Evolutionary conservation across 2,113 vertebrate genomes (phyloP), one percentile per base, ranked within the genome.

Genomic region (Emydura subglobosa): DNA sequence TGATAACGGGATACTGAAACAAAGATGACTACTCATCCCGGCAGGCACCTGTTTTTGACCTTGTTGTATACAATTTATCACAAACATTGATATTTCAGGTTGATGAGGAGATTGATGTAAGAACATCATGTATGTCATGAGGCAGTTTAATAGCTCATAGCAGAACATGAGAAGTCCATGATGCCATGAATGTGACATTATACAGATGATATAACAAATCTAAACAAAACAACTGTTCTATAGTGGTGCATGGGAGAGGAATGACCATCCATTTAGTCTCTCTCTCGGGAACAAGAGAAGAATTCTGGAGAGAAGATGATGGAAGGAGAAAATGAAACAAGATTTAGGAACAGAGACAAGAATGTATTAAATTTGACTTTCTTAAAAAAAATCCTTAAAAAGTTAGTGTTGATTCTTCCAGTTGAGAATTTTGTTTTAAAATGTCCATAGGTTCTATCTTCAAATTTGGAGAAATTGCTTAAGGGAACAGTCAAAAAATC

Each of bases 11-110:
- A 84, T 88, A 95, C 96, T 96, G 92, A 95, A 97, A 97, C 93
- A 97, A 97, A 96, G 96, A 96, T 95, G 96, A 97, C 96, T 96
- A 96, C 88, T 95, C 94, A 95, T 95, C 95, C 95, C 95, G 96
- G 95, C 95, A 97, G 94, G 94, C 81, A 94, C 81, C 87, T 96
- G 90, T 90, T 96, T 72, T 95, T 96, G 93, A 95, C 96, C 97
- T 97, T 96, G 94, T 93, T 97, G 93, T 57, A 83, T 81, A 92
- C 90, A 93, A 91, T 97, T 97, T 95, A 96, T 97, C 96, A 97
- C 90, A 93, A 95, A 92, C 93, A 86, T 95, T 92, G 87, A 93
- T 97, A 95, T 94, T 97, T 97, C 94, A 95, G 87, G 87, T 92
- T 0, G 93, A 93, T 96, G 96, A 96, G 96, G 93, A 97, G 96